Conservation (phyloP, 2,797 vertebrate species). For the Pelochelys cantorii region DNA sequence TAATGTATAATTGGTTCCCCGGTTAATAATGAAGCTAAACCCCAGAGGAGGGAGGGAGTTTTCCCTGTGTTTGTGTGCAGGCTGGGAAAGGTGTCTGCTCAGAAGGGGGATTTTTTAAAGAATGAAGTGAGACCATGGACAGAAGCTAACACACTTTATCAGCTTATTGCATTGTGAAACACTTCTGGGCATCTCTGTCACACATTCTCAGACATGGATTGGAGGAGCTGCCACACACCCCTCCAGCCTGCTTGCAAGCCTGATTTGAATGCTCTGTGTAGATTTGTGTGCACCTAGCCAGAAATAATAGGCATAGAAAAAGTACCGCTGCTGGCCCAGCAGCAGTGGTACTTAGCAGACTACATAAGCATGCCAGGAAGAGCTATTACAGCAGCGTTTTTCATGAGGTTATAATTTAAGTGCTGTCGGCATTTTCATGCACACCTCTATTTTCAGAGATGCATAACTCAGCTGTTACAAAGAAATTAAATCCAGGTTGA, state of each 20-base stretch:
- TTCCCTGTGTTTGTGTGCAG: background rate
- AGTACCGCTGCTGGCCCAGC: background rate
- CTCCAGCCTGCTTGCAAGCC: background rate
- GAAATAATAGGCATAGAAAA: background rate
- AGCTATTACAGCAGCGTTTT: background rate
- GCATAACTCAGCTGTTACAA: background rate
- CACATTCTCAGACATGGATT: background rate
- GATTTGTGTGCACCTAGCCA: background rate
- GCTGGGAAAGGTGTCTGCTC: background rate
- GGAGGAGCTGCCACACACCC: background rate
- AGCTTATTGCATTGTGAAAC: background rate
- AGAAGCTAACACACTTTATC: background rate
- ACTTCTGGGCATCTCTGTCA: slow-evolving; percentile 29
- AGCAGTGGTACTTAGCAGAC: background rate
- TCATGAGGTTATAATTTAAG: background rate
- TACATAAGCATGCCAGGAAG: background rate
- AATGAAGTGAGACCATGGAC: background rate
- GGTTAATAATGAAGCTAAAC: background rate
- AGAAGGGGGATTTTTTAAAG: slow-evolving; percentile 2
- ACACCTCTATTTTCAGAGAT: background rate
- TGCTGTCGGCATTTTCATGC: background rate
- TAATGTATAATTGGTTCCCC: background rate
- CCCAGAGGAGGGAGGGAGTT: background rate
- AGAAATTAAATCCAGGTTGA: background rate
- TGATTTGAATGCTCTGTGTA: background rate